Evolutionary conservation across 2,797 vertebrate species (phyloP).

Genomic region (Acrocephalus scirpaceus): DNA sequence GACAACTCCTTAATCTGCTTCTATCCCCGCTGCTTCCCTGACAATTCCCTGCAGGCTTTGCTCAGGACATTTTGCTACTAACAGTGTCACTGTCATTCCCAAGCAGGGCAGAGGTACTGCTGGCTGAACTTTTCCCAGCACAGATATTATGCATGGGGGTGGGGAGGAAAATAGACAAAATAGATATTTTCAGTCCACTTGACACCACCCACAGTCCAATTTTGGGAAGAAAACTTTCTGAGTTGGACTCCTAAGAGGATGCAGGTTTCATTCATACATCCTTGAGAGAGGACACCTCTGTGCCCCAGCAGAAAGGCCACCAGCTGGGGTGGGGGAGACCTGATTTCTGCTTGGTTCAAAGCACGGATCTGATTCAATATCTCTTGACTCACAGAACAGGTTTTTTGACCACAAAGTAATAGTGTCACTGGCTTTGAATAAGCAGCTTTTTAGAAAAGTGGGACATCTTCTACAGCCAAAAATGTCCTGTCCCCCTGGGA

Average conservation of each 20-base stretch:
- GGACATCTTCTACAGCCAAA: neutral
- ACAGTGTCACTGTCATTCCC: rapidly evolving
- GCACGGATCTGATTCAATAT: neutral
- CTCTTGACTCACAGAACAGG: neutral
- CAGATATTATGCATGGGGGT: neutral
- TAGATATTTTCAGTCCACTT: neutral
- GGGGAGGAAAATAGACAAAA: neutral
- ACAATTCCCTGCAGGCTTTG: neutral
- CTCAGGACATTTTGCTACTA: neutral
- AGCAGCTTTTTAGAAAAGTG: neutral
- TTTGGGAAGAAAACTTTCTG: neutral
- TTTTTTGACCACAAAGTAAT: neutral
- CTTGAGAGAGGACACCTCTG: neutral
- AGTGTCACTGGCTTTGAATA: neutral
- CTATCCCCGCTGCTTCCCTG: neutral
- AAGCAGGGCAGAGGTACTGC: neutral
- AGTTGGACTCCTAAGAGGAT: neutral
- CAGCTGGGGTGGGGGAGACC: neutral
- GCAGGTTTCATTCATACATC: rapidly evolving
- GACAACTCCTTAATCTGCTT: neutral
- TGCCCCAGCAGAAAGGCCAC: neutral
- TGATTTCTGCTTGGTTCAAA: neutral
- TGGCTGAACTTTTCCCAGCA: neutral
- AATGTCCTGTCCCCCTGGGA: neutral
- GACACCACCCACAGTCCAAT: neutral